These are phyloP conservation scores for Eilema caniola DNA, from an alignment of 2,888 invertebrate genomes.

Conservation along the genomic window DNA sequence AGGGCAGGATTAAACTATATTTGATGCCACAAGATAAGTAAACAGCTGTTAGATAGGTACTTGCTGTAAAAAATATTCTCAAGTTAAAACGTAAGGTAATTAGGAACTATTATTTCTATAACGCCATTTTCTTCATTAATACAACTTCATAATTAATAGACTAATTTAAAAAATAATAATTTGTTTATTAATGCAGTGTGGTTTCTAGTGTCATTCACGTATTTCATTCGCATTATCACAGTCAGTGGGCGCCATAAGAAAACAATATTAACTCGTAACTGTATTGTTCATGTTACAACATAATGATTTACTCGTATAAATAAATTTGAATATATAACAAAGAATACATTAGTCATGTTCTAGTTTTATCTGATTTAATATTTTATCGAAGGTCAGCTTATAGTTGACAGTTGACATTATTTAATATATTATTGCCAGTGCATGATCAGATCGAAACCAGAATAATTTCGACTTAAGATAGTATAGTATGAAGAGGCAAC, in stretches of 20 bases:
- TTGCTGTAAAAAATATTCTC: too few relatives aligned
- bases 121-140: background rate
- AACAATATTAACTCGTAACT: slow-evolving; percentile 6
- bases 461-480: slow-evolving; percentile 29
- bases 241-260: background rate
- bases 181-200: background rate
- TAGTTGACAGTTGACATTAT: slow-evolving; percentile 43
- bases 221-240: background rate
- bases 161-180: background rate
- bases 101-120: too few relatives aligned
- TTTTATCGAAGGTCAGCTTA: slow-evolving; percentile 43
- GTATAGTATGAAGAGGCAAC: slow-evolving; percentile 46
- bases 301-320: background rate
- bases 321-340: slow-evolving; percentile 34
- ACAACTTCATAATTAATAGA: background rate
- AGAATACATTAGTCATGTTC: slow-evolving; percentile 33
- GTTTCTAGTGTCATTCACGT: slow-evolving; percentile 3
- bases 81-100: too few relatives aligned
- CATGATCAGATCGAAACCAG: slow-evolving; percentile 40
- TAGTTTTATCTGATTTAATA: slow-evolving; percentile 36
- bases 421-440: slow-evolving; percentile 39
- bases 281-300: background rate
- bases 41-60: too few relatives aligned
- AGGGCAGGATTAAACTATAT: too few relatives aligned
- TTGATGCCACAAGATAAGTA: too few relatives aligned